A percentile compares a stretch with the other conserved stretches of the same genome.
Conservation (phyloP, 2,113 vertebrate genomes). For the Carassius carassius region DNA sequence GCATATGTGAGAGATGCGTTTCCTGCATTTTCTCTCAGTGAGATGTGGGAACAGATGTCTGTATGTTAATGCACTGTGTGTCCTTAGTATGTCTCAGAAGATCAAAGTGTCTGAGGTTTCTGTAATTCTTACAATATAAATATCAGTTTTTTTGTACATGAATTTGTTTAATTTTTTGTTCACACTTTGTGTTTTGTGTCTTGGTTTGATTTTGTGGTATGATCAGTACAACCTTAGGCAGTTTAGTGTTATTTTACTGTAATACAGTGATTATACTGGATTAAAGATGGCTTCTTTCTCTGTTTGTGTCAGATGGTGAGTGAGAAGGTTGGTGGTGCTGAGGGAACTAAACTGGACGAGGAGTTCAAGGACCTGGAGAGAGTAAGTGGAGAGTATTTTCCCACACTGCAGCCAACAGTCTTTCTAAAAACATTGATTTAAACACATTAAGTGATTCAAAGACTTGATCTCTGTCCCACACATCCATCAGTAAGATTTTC, state of each 20-base stretch:
- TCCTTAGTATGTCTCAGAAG: too few relatives aligned
- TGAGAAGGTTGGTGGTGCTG: conserved; percentile 49
- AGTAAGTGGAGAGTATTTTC: conserved; percentile 24
- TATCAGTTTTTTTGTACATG: neutral
- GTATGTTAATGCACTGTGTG: too few relatives aligned
- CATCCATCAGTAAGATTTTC: conserved; percentile 1
- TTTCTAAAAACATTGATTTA: conserved; percentile 8
- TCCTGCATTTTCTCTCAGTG: too few relatives aligned
- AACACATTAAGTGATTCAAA: conserved; percentile 21
- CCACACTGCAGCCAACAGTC: neutral
- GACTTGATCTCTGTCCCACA: conserved; percentile 7
- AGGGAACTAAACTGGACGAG: conserved; percentile 50
- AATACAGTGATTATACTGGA: neutral
- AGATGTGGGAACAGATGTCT: too few relatives aligned
- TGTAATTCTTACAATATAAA: too few relatives aligned
- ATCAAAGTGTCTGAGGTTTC: too few relatives aligned
- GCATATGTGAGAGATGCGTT: too few relatives aligned
- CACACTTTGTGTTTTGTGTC: neutral
- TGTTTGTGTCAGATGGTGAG: conserved; percentile 45
- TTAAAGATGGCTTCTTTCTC: conserved; percentile 1
- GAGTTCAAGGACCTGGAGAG: conserved; percentile 48
- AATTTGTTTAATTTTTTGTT: neutral
- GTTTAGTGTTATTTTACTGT: neutral
- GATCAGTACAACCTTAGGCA: neutral
- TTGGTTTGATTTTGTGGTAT: neutral